Base-by-base conservation (phyloP, 2,888 invertebrate species). In the Trichopria drosophilae region DNA sequence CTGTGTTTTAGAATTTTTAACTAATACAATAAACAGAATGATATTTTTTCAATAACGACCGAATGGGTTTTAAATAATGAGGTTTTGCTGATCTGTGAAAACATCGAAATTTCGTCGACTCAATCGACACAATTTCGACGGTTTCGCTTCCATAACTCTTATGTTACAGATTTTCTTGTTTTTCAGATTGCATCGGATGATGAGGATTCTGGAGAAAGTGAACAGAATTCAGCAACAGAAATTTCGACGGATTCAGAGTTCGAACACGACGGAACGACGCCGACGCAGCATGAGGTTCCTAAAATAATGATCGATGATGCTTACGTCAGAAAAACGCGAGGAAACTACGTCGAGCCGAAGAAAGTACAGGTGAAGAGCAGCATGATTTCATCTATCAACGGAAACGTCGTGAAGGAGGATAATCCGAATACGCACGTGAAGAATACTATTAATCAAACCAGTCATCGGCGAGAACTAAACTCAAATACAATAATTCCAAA, bases 161-260 rank as follows among this genome's bases (percentile, higher is more conserved):
- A 29, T 28, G 23, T 22, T 16, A 4, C 7, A 6, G 32, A 5
- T 46, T 31, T 42, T 61, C 62, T 39, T 23, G 43, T 31, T 53
- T 70, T 74, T 32, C 76, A 87, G 86, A 81, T 86, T 63, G 84
- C 83, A 60, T 83, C 84, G 52, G 85, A 84, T 63, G 58, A 60
- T 7, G 57, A 57, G 12, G 54, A 48, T 4, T 34, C 55, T 4
- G 79, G 79, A 56, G 84, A 85, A 60, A 85, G 87, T 61, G 83
- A 85, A 60, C 85, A 86, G 58, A 92, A 92, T 65, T 92, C 91
- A 6, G 92, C 90, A 2, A 93, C 93, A 1, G 93, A 93, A 79
- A 93, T 93, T 63, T 92, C 92, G 37, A 93, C 93, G 0, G 93
- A 93, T 77, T 93, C 93, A 19, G 93, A 93, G 77, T 93, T 93